phyloP scores from a whole-genome alignment of 1,140 invertebrate genomes.

The Aphaenogaster floridana region DNA sequence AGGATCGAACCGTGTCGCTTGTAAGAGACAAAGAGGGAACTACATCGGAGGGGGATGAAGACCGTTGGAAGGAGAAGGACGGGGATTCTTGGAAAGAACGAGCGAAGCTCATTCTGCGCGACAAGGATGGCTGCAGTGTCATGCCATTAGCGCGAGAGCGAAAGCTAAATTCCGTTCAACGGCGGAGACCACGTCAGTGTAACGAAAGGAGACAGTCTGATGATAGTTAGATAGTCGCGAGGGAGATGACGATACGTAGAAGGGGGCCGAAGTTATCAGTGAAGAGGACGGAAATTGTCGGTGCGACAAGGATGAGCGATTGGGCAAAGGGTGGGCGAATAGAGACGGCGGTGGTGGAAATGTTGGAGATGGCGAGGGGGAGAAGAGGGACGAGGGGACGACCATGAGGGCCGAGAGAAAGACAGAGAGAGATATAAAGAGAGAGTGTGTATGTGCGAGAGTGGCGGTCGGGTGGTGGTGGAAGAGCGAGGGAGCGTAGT shows the following conservation, averaged over 20 bases:
- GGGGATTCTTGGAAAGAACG: slow-evolving; percentile 34
- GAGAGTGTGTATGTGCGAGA: slow-evolving; percentile 36
- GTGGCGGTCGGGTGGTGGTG: slow-evolving; percentile 74
- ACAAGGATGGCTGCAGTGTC: not conserved
- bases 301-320: slow-evolving; percentile 38
- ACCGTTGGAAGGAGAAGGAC: slow-evolving; percentile 16
- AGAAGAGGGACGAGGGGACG: slow-evolving; percentile 12
- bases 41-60: slow-evolving; percentile 18
- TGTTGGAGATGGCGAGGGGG: slow-evolving; percentile 6
- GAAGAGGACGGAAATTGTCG: not conserved
- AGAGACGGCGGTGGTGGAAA: slow-evolving; percentile 44
- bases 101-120: slow-evolving; percentile 5
- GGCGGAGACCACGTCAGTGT: slow-evolving; percentile 25
- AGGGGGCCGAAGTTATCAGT: slow-evolving; percentile 6
- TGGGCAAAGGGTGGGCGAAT: slow-evolving; percentile 22
- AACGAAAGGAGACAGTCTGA: slow-evolving; percentile 33
- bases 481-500: slow-evolving; percentile 83
- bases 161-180: not conserved
- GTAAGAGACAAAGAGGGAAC: slow-evolving; percentile 6
- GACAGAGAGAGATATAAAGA: slow-evolving; percentile 36
- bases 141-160: not conserved
- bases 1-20: not conserved
- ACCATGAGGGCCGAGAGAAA: not conserved
- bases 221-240: slow-evolving; percentile 14
- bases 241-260: slow-evolving; percentile 34